phyloP scores from a whole-genome alignment of 2,797 vertebrate species.

The Valencia hispanica region DNA sequence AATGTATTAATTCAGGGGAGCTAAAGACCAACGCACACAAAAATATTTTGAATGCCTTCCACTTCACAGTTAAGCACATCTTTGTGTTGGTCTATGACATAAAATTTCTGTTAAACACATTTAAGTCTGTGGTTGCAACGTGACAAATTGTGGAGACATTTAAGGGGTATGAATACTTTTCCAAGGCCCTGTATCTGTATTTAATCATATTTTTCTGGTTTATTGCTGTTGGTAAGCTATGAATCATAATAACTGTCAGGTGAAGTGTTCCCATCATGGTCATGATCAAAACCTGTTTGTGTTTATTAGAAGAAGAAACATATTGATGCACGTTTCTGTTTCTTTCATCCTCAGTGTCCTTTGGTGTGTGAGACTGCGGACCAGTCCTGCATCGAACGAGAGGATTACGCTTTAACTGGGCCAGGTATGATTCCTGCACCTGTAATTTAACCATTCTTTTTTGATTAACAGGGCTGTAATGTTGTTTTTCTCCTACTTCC shows the following conservation, averaged over 20 bases:
- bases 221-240: neutral
- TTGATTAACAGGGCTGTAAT: conserved; percentile 11
- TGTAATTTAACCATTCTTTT: conserved; percentile 22
- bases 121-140: neutral
- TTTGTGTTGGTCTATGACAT: no score
- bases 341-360: conserved; percentile 81
- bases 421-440: conserved; percentile 81
- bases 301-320: neutral
- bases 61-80: no score
- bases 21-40: neutral
- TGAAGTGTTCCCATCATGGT: neutral
- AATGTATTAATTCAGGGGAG: neutral
- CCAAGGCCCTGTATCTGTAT: no score
- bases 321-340: conserved; percentile 6
- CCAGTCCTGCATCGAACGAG: conserved; percentile 80
- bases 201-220: neutral
- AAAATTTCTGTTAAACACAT: no score
- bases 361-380: conserved; percentile 87
- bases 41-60: no score
- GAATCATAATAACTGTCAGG: neutral
- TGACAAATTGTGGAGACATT: neutral
- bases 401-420: conserved; percentile 86
- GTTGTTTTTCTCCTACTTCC: neutral
- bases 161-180: neutral
- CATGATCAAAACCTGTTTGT: neutral